These are phyloP conservation scores for Serripes groenlandicus DNA, from an alignment of 2,888 invertebrate species.

Conservation along the genomic window DNA sequence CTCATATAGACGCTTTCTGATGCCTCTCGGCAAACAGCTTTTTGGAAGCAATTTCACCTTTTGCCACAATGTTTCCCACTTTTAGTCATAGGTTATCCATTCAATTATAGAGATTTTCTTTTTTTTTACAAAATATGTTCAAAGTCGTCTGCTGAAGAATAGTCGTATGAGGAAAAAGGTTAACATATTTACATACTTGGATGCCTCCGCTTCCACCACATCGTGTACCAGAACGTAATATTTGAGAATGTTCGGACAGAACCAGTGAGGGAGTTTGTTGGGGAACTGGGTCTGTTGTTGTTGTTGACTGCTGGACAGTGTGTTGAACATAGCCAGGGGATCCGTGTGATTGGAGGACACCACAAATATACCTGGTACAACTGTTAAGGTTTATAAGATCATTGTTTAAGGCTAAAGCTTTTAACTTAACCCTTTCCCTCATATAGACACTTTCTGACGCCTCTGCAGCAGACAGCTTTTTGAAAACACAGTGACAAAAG, in stretches of 20 bases:
- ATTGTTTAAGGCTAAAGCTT: not conserved
- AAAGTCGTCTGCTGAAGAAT: too few species aligned
- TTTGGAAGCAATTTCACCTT: too few species aligned
- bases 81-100: too few species aligned
- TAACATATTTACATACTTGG: slow-evolving; percentile 90
- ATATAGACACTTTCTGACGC: not conserved
- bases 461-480: not conserved
- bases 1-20: too few species aligned
- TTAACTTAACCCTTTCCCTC: not conserved
- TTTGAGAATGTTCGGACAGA: slow-evolving; percentile 90
- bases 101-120: too few species aligned
- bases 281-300: slow-evolving; percentile 88
- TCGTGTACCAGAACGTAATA: slow-evolving; percentile 97
- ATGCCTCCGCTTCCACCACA: slow-evolving; percentile 90
- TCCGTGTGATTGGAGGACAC: slow-evolving; percentile 88
- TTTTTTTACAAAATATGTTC: too few species aligned
- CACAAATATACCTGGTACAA: slow-evolving; percentile 87
- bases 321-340: slow-evolving; percentile 93
- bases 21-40: too few species aligned
- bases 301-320: slow-evolving; percentile 92
- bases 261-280: slow-evolving; percentile 87
- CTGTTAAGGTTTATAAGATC: not conserved
- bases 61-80: too few species aligned
- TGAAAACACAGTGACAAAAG: not conserved
- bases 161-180: too few species aligned